Conservation (phyloP, 2,797 vertebrate species). For the Pseudomugil gertrudae region DNA sequence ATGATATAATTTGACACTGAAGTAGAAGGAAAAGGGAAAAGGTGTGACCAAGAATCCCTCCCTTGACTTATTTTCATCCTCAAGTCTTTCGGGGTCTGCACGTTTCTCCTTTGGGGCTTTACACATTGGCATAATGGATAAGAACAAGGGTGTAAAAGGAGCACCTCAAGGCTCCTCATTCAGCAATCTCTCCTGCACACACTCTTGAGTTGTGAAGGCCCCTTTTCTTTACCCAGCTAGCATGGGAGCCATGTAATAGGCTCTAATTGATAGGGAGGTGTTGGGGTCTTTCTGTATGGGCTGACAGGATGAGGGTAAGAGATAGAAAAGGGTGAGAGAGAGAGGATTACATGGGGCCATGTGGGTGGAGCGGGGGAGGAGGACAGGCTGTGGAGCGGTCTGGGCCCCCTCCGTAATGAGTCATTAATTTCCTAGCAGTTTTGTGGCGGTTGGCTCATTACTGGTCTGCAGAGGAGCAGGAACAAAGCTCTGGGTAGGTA, state of each 20-base stretch:
- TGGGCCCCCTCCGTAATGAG: slow-evolving; percentile 93
- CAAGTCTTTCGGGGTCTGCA: slow-evolving; percentile 69
- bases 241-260: slow-evolving; percentile 96
- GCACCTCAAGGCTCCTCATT: slow-evolving; percentile 82
- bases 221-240: slow-evolving; percentile 88
- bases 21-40: slow-evolving; percentile 60
- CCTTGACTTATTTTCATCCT: slow-evolving; percentile 77
- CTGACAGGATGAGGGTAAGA: slow-evolving; percentile 80
- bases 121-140: slow-evolving; percentile 79
- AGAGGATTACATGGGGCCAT: slow-evolving; percentile 71
- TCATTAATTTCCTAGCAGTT: slow-evolving; percentile 97
- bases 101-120: slow-evolving; percentile 72
- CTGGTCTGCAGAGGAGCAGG: slow-evolving; percentile 90
- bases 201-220: slow-evolving; percentile 90
- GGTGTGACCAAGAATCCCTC: slow-evolving; percentile 77
- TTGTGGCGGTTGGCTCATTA: slow-evolving; percentile 98
- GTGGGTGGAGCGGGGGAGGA: slow-evolving; percentile 68
- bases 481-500: slow-evolving; percentile 94
- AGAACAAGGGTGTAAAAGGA: slow-evolving; percentile 81
- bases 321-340: slow-evolving; percentile 49
- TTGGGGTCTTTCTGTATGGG: slow-evolving; percentile 92
- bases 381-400: slow-evolving; percentile 89
- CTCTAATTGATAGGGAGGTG: slow-evolving; percentile 99
- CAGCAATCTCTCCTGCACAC: slow-evolving; percentile 84
- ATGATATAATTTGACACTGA: slow-evolving; percentile 78